A percentile compares a stretch with the other conserved stretches of the same genome.
Evolutionary conservation across 2,888 invertebrate genomes (phyloP).

Genomic region (Macrosiphum euphorbiae): DNA sequence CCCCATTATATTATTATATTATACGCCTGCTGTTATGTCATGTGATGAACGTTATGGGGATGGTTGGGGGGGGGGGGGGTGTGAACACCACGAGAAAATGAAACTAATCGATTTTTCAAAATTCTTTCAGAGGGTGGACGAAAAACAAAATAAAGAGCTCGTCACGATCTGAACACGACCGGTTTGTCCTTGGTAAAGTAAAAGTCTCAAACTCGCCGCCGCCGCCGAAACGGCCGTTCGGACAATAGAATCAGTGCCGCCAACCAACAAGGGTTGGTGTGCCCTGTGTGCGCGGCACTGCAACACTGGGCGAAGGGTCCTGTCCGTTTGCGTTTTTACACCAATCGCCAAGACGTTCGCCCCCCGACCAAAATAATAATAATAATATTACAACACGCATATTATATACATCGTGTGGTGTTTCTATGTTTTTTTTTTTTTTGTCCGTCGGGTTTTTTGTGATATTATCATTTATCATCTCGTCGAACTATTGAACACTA

Average conservation of each 20-base stretch:
- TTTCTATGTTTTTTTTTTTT: not conserved
- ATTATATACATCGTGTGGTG: not conserved
- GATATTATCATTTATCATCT: conserved; percentile 46
- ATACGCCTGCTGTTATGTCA: not conserved
- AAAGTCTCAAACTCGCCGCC: not conserved
- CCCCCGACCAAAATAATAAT: not conserved
- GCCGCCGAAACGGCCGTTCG: not conserved
- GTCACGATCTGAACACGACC: not conserved
- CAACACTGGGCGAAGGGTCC: not conserved
- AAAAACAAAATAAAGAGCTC: not conserved
- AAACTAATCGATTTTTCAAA: conserved; percentile 13
- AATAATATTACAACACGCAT: not conserved
- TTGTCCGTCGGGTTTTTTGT: not conserved
- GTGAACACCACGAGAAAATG: not conserved
- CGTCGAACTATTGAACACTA: conserved; percentile 12
- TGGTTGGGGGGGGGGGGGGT: not conserved
- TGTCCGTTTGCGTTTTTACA: not conserved
- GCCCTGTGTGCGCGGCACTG: not conserved
- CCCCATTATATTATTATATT: not conserved
- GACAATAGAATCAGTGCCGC: not conserved
- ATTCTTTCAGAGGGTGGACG: not conserved
- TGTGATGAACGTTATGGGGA: not conserved
- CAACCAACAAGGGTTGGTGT: not conserved
- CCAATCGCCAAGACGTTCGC: conserved; percentile 4
- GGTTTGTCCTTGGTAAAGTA: conserved; percentile 9